Base-by-base conservation (phyloP, 2,888 invertebrate genomes). In the Linnaemya tessellans region DNA sequence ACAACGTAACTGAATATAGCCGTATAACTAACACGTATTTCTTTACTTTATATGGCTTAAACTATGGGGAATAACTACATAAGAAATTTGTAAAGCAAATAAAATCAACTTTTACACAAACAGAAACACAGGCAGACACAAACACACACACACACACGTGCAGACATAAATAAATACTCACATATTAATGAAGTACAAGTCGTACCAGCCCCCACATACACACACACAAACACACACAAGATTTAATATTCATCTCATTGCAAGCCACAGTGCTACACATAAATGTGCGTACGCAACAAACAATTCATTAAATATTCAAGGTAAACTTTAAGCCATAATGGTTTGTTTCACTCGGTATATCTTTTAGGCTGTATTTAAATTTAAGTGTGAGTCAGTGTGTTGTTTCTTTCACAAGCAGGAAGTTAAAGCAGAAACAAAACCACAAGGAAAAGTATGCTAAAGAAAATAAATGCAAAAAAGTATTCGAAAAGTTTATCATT, bases 301-400 rank as follows among this genome's bases (percentile, higher is more conserved):
- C 11, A 62, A 22, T 22, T 20, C 2, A 18, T 60, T 73, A 75
- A 38, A 51, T 78, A 68, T 81, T 85, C 81, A 85, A 81, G 78
- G 74, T 85, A 85, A 79, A 85, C 65, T 67, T 81, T 73, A 73
- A 81, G 78, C 10, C 60, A 81, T 85, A 78, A 81, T 49, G 64
- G 51, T 64, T 74, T 81, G 74, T 81, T 84, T 2, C 5, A 30
- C 30, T 2, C 2, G 30, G 80, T 77, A 22, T 30, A 62, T 51
- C 4, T 25, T 41, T 73, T 56, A 64, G 38, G 58, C 62, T 60
- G n/a, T 58, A 25, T 58, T 15, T 58, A 9, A 22, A 15, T 62
- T 22, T 22, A 30, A 20, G 49, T 20, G 38, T 7, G 15, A 9
- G 43, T 49, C 22, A 13, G 25, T 46, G 1, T 25, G 58, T 68